phyloP scores from a whole-genome alignment of 2,797 vertebrate species.

The Remorina albescens region DNA sequence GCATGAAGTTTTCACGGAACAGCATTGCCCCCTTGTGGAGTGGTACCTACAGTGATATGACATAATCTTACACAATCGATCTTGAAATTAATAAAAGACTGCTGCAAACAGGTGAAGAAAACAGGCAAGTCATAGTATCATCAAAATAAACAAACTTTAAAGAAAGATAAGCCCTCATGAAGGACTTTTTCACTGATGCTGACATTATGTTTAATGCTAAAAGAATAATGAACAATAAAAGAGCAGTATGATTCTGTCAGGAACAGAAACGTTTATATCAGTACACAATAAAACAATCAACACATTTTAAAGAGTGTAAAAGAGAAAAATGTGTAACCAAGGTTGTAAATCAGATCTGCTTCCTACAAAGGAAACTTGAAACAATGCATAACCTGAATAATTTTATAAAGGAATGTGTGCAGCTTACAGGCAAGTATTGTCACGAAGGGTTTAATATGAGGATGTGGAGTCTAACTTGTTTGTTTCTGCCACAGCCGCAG shows the following conservation, averaged over 20 bases:
- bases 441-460: neutral
- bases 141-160: neutral
- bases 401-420: neutral
- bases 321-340: neutral
- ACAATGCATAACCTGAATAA: neutral
- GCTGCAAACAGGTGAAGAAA: neutral
- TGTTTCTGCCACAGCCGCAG: slow-evolving; percentile 3
- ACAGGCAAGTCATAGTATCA: neutral
- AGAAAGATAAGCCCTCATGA: neutral
- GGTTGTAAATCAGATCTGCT: neutral
- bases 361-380: slow-evolving; percentile 9
- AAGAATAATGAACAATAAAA: neutral
- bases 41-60: slow-evolving; percentile 6
- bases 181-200: neutral
- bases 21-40: slow-evolving; percentile 78
- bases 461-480: neutral
- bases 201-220: no score
- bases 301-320: neutral
- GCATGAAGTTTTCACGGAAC: slow-evolving; percentile 30
- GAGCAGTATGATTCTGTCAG: neutral
- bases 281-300: neutral
- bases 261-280: neutral
- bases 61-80: neutral
- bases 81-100: neutral
- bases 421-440: neutral